Percentiles rank a stretch among this genome's conserved stretches.
Evolutionary conservation across 1,140 invertebrate genomes (phyloP).

Genomic region (Papilio aristodemus): DNA sequence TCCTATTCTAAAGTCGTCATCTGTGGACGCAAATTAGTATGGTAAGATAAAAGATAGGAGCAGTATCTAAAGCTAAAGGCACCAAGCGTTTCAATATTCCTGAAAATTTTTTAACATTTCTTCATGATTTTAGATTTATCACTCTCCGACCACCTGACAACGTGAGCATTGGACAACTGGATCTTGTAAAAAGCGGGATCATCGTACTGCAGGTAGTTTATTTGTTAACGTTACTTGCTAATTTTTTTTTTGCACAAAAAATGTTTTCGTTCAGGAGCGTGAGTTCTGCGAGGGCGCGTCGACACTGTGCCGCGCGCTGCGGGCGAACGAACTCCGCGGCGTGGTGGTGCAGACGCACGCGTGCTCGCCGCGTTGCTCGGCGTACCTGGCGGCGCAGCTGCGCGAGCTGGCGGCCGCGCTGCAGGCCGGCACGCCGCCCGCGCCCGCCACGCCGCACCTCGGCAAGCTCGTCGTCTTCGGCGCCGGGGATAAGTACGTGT

Average conservation of each 20-base stretch:
- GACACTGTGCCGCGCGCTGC: slow-evolving; percentile 84
- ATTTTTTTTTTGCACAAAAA: no score
- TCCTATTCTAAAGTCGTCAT: no score
- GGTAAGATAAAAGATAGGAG: no score
- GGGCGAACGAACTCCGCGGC: slow-evolving; percentile 83
- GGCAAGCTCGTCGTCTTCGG: slow-evolving; percentile 76
- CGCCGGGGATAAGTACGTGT: slow-evolving; percentile 80
- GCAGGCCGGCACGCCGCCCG: slow-evolving; percentile 59
- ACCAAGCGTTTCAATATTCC: no score
- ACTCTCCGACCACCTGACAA: slow-evolving; percentile 83
- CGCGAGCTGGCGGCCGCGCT: slow-evolving; percentile 69
- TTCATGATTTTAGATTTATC: slow-evolving; percentile 77
- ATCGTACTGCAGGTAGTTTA: slow-evolving; percentile 84
- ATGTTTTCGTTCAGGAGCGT: slow-evolving; percentile 86
- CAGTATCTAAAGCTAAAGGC: no score
- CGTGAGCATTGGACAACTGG: slow-evolving; percentile 80
- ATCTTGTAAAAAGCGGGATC: slow-evolving; percentile 82
- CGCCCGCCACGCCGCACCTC: slow-evolving; percentile 61
- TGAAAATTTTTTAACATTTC: neutral
- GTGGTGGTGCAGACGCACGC: slow-evolving; percentile 89
- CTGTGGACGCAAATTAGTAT: no score
- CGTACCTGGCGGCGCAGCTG: slow-evolving; percentile 86
- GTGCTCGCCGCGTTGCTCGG: slow-evolving; percentile 86
- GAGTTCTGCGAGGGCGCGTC: slow-evolving; percentile 88
- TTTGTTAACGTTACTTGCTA: no score